Evolutionary conservation across 2,888 invertebrate species (phyloP).

Genomic region (Eilema sororculum): DNA sequence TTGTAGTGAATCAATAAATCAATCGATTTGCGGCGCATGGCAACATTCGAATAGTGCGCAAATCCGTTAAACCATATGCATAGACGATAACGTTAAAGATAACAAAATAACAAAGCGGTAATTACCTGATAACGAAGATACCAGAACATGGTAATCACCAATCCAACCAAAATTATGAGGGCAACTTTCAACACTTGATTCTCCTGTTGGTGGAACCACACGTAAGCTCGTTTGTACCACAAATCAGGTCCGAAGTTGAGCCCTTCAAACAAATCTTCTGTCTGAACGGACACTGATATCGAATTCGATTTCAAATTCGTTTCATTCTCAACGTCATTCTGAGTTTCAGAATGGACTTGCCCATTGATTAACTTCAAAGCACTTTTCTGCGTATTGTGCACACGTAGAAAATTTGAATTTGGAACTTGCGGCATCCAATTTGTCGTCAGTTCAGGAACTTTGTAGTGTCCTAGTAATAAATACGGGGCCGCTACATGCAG

Average conservation of each 20-base stretch:
- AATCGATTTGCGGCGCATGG: not conserved
- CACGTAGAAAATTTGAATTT: slow-evolving; percentile 68
- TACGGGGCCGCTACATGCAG: slow-evolving; percentile 79
- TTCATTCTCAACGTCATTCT: slow-evolving; percentile 78
- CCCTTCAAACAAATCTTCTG: slow-evolving; percentile 85
- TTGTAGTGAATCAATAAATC: not conserved
- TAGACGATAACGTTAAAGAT: not conserved
- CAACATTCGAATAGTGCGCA: not conserved
- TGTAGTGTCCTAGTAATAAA: slow-evolving; percentile 89
- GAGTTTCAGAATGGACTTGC: slow-evolving; percentile 68
- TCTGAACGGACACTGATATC: slow-evolving; percentile 87
- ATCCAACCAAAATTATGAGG: slow-evolving; percentile 89
- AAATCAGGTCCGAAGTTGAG: slow-evolving; percentile 72
- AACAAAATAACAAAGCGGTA: not conserved
- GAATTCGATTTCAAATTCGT: slow-evolving; percentile 77
- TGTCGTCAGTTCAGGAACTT: slow-evolving; percentile 88
- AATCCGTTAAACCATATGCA: not conserved
- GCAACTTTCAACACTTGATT: slow-evolving; percentile 91
- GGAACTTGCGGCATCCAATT: slow-evolving; percentile 80
- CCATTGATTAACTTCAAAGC: slow-evolving; percentile 77
- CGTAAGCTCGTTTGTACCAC: slow-evolving; percentile 79
- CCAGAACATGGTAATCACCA: slow-evolving; percentile 91
- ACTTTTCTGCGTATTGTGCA: slow-evolving; percentile 61
- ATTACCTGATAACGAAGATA: slow-evolving; percentile 91
- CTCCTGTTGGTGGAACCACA: slow-evolving; percentile 92